These are phyloP conservation scores for Polia nebulosa DNA, from an alignment of 2,888 invertebrate species.

Conservation along the genomic window DNA sequence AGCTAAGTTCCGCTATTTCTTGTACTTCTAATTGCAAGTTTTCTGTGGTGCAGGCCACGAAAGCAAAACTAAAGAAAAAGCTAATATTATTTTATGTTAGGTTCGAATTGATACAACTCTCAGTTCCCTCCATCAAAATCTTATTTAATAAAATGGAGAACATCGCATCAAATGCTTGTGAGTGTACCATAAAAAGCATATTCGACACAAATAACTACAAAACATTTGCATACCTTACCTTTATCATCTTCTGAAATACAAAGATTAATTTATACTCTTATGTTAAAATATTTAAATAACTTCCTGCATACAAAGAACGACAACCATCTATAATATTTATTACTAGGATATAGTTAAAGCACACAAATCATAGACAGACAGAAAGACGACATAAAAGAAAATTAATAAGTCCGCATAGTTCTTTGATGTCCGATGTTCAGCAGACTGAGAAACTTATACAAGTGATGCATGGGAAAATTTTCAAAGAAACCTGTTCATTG, in stretches of 20 bases:
- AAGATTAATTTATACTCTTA: neutral
- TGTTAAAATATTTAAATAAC: conserved; percentile 12
- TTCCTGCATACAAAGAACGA: neutral
- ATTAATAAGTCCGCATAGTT: conserved; percentile 45
- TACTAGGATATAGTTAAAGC: conserved; percentile 2
- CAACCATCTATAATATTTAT: conserved; percentile 19
- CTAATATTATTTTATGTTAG: too few species aligned
- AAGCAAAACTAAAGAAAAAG: too few species aligned
- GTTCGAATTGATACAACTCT: too few species aligned
- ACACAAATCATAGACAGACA: conserved; percentile 40
- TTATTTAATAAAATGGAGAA: too few species aligned
- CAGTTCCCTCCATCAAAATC: too few species aligned
- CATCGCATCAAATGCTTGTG: too few species aligned
- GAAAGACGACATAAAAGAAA: conserved; percentile 54
- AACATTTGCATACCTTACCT: neutral
- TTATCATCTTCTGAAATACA: neutral
- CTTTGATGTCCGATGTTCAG: conserved; percentile 62
- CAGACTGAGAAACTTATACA: conserved; percentile 52
- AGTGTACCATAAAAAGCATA: too few species aligned
- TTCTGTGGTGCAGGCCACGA: too few species aligned
- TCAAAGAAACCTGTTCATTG: conserved; percentile 46
- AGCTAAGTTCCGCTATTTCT: too few species aligned
- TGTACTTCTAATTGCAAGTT: too few species aligned
- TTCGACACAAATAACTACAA: neutral
- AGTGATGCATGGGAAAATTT: conserved; percentile 40